These are phyloP conservation scores for Amphibalanus amphitrite DNA, from an alignment of 1,140 invertebrate species.

Conservation along the genomic window DNA sequence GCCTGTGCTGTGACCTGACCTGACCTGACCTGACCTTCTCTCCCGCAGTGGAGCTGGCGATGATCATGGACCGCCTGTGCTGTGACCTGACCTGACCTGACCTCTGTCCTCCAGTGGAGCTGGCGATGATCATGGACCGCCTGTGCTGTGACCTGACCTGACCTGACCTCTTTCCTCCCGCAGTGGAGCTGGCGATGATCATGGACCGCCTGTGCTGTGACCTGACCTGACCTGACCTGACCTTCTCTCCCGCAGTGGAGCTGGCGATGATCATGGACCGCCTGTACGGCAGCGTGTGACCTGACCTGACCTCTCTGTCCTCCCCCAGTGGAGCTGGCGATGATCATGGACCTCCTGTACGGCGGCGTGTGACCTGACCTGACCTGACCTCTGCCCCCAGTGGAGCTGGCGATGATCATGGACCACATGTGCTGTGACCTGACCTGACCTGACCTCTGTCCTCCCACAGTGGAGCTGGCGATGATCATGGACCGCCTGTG, in stretches of 20 bases:
- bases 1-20: slow-evolving; percentile 25
- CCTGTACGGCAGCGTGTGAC: slow-evolving; percentile 31
- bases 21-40: not conserved
- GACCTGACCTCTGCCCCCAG: not conserved
- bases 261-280: not conserved
- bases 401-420: not conserved
- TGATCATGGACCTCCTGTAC: no score
- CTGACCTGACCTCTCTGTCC: not conserved
- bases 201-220: slow-evolving; percentile 23
- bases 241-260: not conserved
- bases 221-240: not conserved
- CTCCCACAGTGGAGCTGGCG: not conserved
- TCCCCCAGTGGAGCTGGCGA: not conserved
- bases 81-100: not conserved
- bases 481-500: not conserved
- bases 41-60: not conserved
- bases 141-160: slow-evolving; percentile 25
- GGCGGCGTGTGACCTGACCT: slow-evolving; percentile 24
- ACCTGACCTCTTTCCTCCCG: not conserved
- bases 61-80: slow-evolving; percentile 25
- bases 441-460: not conserved
- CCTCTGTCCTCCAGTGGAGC: not conserved
- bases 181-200: not conserved
- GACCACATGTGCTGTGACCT: slow-evolving; percentile 25
- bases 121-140: not conserved